These are phyloP conservation scores for Anguilla pacifica DNA, from an alignment of 2,797 vertebrate genomes.

Conservation along the genomic window DNA sequence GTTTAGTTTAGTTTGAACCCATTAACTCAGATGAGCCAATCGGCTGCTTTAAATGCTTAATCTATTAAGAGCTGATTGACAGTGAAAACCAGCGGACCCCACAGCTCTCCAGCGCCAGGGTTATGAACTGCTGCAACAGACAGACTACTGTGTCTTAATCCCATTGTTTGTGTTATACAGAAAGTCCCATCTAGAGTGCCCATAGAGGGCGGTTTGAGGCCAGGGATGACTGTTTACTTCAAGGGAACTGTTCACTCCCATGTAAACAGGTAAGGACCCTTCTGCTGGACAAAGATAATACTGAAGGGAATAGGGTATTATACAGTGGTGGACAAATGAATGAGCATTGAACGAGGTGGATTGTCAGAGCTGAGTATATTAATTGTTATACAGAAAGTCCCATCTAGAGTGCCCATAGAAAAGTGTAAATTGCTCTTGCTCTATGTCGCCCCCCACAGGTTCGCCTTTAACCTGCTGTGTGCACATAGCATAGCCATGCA, in stretches of 20 bases:
- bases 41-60: background rate
- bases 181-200: background rate
- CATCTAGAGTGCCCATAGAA: no score
- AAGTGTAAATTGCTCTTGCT: background rate
- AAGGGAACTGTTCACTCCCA: background rate
- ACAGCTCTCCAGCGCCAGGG: background rate
- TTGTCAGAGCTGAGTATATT: background rate
- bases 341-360: background rate
- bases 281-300: background rate
- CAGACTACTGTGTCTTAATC: background rate
- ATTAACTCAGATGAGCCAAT: background rate
- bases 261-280: background rate
- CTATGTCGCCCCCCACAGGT: background rate
- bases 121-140: background rate
- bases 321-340: no score
- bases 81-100: background rate
- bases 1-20: background rate
- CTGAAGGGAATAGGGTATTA: no score
- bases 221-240: background rate
- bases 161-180: background rate
- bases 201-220: background rate
- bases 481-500: background rate
- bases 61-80: background rate
- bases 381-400: no score
- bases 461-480: background rate